phyloP scores from a whole-genome alignment of 2,113 vertebrate species.

The Dromas ardeola region DNA sequence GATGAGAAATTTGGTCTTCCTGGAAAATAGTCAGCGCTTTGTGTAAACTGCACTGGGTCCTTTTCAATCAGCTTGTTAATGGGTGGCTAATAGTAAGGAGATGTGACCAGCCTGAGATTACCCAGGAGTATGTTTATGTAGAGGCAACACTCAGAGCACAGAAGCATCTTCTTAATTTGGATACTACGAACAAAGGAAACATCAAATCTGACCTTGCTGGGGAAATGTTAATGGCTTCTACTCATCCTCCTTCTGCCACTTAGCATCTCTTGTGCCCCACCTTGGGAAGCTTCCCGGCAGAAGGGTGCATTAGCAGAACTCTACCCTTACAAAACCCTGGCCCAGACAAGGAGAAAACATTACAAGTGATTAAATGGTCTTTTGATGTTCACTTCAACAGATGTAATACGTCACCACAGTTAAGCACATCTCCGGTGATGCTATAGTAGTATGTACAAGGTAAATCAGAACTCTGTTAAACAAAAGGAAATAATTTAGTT shows the following conservation, averaged over 20 bases:
- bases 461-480: background rate
- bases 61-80: constrained; percentile 82
- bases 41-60: constrained; percentile 71
- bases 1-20: constrained; percentile 72
- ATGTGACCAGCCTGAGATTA: constrained; percentile 75
- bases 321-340: constrained; percentile 69
- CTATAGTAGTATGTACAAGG: background rate
- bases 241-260: constrained; percentile 76
- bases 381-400: constrained; percentile 67
- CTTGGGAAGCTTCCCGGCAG: constrained; percentile 79
- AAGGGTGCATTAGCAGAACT: constrained; percentile 78
- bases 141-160: constrained; percentile 68
- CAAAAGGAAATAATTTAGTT: background rate
- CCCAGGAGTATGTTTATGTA: constrained; percentile 79
- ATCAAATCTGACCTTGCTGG: constrained; percentile 82
- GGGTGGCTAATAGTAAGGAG: constrained; percentile 79
- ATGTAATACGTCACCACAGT: constrained; percentile 50
- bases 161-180: constrained; percentile 80
- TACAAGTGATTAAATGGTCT: constrained; percentile 73
- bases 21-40: constrained; percentile 72
- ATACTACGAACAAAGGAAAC: constrained; percentile 82
- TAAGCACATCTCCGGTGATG: constrained; percentile 15
- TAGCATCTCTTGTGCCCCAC: constrained; percentile 76
- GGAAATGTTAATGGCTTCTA: constrained; percentile 83
- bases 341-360: constrained; percentile 60